These are phyloP conservation scores for Calonectris borealis DNA, from an alignment of 2,113 vertebrate genomes.

Conservation along the genomic window DNA sequence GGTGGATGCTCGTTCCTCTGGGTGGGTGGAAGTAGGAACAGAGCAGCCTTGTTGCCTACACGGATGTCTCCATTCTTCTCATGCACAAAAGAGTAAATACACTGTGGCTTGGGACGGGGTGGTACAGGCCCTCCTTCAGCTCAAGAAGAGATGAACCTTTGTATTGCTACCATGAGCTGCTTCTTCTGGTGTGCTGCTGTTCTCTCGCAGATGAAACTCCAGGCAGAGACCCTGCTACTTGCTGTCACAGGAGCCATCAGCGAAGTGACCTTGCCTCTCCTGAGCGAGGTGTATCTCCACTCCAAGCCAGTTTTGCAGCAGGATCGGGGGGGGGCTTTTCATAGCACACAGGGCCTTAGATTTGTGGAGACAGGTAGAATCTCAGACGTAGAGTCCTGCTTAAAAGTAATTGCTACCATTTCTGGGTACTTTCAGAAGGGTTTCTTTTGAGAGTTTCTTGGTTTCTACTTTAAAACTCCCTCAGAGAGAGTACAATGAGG, in stretches of 20 bases:
- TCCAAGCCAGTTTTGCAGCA: not conserved
- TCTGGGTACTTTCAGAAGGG: not conserved
- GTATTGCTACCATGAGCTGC: not conserved
- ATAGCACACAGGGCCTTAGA: not conserved
- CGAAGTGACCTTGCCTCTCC: not conserved
- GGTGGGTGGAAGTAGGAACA: conserved; percentile 47
- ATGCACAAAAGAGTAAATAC: not conserved
- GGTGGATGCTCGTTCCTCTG: not conserved
- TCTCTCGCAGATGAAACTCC: not conserved
- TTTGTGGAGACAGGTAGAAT: not conserved
- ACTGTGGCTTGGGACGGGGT: not conserved
- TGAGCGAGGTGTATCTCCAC: accelerated
- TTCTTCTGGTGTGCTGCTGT: not conserved
- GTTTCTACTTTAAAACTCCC: not conserved
- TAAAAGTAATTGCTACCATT: not conserved
- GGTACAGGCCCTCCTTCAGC: conserved; percentile 3
- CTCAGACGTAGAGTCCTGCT: not conserved
- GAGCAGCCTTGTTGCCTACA: conserved; percentile 51
- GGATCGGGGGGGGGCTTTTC: not conserved
- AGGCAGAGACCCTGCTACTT: not conserved
- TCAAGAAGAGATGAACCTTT: conserved; percentile 21
- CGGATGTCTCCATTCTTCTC: conserved; percentile 51
- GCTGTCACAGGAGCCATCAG: not conserved
- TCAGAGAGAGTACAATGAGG: not conserved
- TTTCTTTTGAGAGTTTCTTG: not conserved